Evolutionary conservation across 2,888 invertebrate species (phyloP), one percentile per base, ranked within the genome.

Genomic region (Mamestra brassicae): DNA sequence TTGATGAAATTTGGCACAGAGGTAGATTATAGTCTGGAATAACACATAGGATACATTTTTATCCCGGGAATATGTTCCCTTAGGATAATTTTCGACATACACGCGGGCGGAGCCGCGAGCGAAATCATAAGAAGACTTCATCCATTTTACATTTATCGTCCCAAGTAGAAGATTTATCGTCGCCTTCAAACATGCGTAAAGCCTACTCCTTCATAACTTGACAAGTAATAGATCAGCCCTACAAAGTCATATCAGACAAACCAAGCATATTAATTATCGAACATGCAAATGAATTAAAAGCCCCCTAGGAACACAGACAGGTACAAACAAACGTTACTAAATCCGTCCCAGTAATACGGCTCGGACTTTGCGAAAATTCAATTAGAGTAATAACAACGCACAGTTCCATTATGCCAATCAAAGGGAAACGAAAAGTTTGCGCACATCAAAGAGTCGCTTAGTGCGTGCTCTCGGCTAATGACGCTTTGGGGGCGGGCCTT

Each of bases 331-430:
- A 81, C 77, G 83, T 87, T 85, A 81, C 87, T 87, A 88, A 91
- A 87, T 87, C 79, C 79, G 80, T 84, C 81, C 66, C 72, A 70
- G 74, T 78, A 80, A 78, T 82, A 81, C 80, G 84, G 88, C 82
- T 86, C 88, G 91, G 92, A 92, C 93, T 92, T 92, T 89, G 91
- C 90, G 89, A 93, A 95, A 95, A 95, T 95, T 95, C 94, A 95
- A 96, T 96, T 95, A 95, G 94, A 92, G 92, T 95, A 95, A 95
- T 95, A 95, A 95, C 94, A 93, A 91, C 91, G 93, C 89, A 90
- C 93, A 93, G 94, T 93, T 94, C 95, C 95, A 95, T 95, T 95
- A 95, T 92, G 90, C 91, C 95, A 95, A 95, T 95, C 95, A 95
- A 95, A 95, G 95, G 94, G 94, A 94, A 94, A 92, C 93, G 93